A percentile compares a stretch with the other conserved stretches of the same genome.
phyloP scores from a whole-genome alignment of 2,113 vertebrate genomes.

The Prunella himalayana region DNA sequence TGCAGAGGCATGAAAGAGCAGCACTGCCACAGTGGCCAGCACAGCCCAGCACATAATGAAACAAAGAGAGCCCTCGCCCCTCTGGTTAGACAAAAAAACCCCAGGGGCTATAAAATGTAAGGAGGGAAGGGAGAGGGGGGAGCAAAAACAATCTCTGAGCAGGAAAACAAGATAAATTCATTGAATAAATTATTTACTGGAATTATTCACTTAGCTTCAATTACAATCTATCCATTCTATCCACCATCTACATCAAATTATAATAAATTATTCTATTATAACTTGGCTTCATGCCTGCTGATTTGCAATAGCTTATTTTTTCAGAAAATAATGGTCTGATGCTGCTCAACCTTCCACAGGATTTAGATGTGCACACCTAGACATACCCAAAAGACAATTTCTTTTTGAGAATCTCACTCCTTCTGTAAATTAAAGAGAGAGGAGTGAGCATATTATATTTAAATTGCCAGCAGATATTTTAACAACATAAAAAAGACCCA shows the following conservation, averaged over 20 bases:
- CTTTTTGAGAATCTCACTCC: background rate
- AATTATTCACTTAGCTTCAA: slow-evolving; percentile 60
- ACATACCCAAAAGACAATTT: background rate
- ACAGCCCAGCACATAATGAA: background rate
- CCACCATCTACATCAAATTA: slow-evolving; percentile 42
- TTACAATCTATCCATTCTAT: slow-evolving; percentile 55
- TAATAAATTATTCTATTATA: slow-evolving; percentile 55
- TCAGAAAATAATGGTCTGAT: background rate
- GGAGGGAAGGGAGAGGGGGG: background rate
- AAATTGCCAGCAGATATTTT: background rate
- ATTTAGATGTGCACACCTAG: background rate
- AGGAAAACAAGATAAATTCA: slow-evolving; percentile 50
- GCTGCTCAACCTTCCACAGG: background rate
- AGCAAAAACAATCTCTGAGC: background rate
- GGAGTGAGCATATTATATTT: background rate
- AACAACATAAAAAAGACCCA: background rate
- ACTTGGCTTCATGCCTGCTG: slow-evolving; percentile 32
- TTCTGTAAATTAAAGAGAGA: background rate
- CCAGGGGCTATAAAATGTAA: background rate
- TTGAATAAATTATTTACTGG: slow-evolving; percentile 62
- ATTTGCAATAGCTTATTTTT: slow-evolving; percentile 33
- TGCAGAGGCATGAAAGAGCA: rapidly evolving
- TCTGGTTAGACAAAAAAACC: background rate
- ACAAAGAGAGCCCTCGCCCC: background rate
- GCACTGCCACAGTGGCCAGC: background rate